Evolutionary conservation across 37 sponge, comb jelly and placozoan genomes (phyloP), one percentile per base, ranked within the genome.

Genomic region (Aplysina aerophoba): DNA sequence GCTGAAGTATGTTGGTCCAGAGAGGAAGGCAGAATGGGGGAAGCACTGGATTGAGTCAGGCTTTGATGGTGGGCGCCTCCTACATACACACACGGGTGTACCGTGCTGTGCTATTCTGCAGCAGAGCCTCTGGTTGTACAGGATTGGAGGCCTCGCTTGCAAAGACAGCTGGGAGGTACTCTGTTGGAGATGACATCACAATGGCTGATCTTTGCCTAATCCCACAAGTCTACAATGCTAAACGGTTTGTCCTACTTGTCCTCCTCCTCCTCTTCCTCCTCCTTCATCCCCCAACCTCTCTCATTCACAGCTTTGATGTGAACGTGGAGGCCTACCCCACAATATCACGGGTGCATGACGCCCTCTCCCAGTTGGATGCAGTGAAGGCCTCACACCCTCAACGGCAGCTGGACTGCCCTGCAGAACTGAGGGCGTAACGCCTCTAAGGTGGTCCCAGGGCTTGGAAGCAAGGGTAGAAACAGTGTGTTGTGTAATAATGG

Each of bases 211-310:
- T 93, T 35, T 93, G 95, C 55, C 81, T 98, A 0, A 89, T 98
- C 0, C 99, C 99, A 39, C 99, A 98, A 74, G 84, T 98, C 21
- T 88, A 87, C 89, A 98, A 98, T 90, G 99, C 95, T 34, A 81
- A 85, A 30, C 91, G 97, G 97, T 96, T 83, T 41, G 55, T 54
- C 16, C 71, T 4, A 22, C n/a, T 4, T 8, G 11, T 8, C n/a
- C 63, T 13, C 63, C 25, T 13, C n/a, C 63, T 4, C 11, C 50
- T 8, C 50, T 44, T 31, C 28, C 60, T 67, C 12, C 13, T 19
- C 34, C 12, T 71, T 72, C 14, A 39, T 40, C 24, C 8, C 8
- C 50, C 8, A 3, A 44, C 50, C 50, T 44, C 50, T 33, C 31
- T 56, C 27, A 19, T 39, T 1, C 73, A 1, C 36, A 92, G 99